Conservation (phyloP, 2,888 invertebrate genomes). For the Tenthredo mesomela region DNA sequence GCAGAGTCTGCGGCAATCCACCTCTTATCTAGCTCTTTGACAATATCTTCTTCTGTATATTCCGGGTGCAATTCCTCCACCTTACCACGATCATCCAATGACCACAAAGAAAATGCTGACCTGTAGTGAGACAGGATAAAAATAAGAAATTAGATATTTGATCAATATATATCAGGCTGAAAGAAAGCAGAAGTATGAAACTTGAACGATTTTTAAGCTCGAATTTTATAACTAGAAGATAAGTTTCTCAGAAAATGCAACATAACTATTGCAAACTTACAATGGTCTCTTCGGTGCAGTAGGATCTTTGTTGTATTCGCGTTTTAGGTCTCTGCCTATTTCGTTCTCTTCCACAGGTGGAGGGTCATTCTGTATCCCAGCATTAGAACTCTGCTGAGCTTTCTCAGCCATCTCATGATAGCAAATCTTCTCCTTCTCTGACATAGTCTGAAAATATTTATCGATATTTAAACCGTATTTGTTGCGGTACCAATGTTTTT, state of each 20-base stretch:
- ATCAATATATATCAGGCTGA: not conserved
- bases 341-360: slow-evolving; percentile 93
- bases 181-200: not conserved
- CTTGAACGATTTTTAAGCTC: not conserved
- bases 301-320: slow-evolving; percentile 97
- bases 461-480: not conserved
- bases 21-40: slow-evolving; percentile 96
- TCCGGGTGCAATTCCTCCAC: slow-evolving; percentile 96
- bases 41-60: slow-evolving; percentile 97
- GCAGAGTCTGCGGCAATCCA: slow-evolving; percentile 95
- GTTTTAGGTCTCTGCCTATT: slow-evolving; percentile 90
- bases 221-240: not conserved
- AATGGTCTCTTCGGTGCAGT: slow-evolving; percentile 99
- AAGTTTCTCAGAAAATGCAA: slow-evolving; percentile 42
- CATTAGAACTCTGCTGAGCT: slow-evolving; percentile 97
- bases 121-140: slow-evolving; percentile 80
- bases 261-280: slow-evolving; percentile 82
- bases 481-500: too few species aligned
- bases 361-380: slow-evolving; percentile 97
- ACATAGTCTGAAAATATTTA: slow-evolving; percentile 91
- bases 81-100: slow-evolving; percentile 97
- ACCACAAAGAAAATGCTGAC: slow-evolving; percentile 99
- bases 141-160: slow-evolving; percentile 57
- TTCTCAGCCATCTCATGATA: slow-evolving; percentile 99
- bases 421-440: slow-evolving; percentile 98